Percentiles rank a stretch among this genome's conserved stretches.
phyloP scores from a whole-genome alignment of 2,888 invertebrate genomes.

The Mesochorus sp. region DNA sequence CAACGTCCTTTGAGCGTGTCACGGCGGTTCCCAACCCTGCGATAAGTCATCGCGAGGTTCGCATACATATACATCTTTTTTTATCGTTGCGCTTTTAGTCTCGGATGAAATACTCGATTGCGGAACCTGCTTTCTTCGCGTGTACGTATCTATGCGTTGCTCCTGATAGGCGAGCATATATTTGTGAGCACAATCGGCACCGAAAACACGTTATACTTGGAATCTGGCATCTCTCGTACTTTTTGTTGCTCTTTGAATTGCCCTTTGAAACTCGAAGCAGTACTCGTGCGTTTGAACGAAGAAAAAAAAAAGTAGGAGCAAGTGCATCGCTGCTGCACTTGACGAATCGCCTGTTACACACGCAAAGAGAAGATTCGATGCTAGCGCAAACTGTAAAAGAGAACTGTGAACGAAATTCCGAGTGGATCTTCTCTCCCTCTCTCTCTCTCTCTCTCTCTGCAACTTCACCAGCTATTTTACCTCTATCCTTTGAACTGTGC shows the following conservation, averaged over 20 bases:
- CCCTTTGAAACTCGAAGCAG: conserved; percentile 36
- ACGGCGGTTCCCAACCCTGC: conserved; percentile 17
- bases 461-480: conserved; percentile 31
- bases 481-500: conserved; percentile 29
- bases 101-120: no score
- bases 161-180: no score
- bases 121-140: no score
- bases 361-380: conserved; percentile 26
- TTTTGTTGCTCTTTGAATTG: no score
- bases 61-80: no score
- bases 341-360: conserved; percentile 34
- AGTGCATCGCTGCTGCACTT: conserved; percentile 21
- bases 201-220: no score
- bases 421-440: conserved; percentile 22
- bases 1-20: conserved; percentile 61
- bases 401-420: conserved; percentile 22
- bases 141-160: no score
- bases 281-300: conserved; percentile 11
- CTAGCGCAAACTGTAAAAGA: conserved; percentile 24
- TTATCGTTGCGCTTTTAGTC: no score
- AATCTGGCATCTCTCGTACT: no score
- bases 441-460: neutral
- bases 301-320: neutral
- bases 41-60: conserved; percentile 51
- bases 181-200: no score